Conservation (phyloP, 1,140 invertebrate species). For the Scaptomyza pallida region DNA sequence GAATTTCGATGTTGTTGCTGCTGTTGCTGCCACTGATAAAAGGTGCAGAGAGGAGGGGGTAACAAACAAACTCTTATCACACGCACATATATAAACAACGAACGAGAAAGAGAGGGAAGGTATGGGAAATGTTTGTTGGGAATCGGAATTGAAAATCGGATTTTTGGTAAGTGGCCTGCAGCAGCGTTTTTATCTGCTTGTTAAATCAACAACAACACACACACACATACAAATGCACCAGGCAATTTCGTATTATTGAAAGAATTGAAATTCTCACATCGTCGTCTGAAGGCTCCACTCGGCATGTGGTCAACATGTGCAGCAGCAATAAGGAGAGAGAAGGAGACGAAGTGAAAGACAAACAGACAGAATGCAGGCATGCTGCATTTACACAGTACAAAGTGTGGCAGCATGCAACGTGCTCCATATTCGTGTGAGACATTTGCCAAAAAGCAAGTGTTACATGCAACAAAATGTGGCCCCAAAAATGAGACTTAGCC, state of each 20-base stretch:
- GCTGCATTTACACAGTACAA: constrained; percentile 61
- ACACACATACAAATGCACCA: background rate
- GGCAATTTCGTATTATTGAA: constrained; percentile 55
- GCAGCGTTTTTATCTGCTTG: constrained; percentile 34
- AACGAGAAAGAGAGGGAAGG: background rate
- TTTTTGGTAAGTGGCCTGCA: constrained; percentile 32
- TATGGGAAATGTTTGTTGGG: background rate
- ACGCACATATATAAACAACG: constrained; percentile 17
- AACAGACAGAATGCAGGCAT: background rate
- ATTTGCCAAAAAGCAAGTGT: constrained; percentile 62
- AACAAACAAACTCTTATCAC: constrained; percentile 29
- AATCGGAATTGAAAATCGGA: constrained; percentile 32
- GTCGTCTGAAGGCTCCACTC: constrained; percentile 29
- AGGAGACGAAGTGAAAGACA: constrained; percentile 14
- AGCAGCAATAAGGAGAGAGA: constrained; percentile 1
- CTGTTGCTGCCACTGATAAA: constrained; percentile 11
- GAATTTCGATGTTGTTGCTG: constrained; percentile 39
- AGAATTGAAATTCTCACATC: constrained; percentile 25
- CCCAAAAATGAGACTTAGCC: constrained; percentile 23
- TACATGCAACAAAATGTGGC: constrained; percentile 64
- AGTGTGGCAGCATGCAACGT: constrained; percentile 66
- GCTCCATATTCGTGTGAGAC: constrained; percentile 74
- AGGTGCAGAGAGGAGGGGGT: background rate
- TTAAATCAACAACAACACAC: constrained; percentile 48
- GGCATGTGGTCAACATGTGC: constrained; percentile 71